phyloP scores from a whole-genome alignment of 2,797 vertebrate species.

The Enteromius thamalakanensis region DNA sequence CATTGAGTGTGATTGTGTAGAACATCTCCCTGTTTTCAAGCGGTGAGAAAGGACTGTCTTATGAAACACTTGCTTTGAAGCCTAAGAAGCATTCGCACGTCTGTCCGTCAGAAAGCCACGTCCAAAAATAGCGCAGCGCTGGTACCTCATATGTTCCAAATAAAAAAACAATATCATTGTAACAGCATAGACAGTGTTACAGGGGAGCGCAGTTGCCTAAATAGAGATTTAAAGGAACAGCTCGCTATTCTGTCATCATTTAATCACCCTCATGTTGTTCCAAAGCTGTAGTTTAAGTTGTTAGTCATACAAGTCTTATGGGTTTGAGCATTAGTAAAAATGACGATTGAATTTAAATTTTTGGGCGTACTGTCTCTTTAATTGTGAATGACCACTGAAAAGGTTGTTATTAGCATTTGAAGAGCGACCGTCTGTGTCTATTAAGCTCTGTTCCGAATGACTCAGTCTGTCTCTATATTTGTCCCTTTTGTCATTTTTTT shows the following conservation, averaged over 20 bases:
- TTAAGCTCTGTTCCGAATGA: conserved; percentile 50
- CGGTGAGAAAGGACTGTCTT: conserved; percentile 10
- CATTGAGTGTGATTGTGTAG: conserved; percentile 21
- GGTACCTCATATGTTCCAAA: conserved; percentile 10
- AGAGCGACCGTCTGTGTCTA: conserved; percentile 29
- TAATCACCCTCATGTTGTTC: not conserved
- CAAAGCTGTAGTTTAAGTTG: not conserved
- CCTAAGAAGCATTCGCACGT: conserved; percentile 22
- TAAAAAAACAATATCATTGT: conserved; percentile 27
- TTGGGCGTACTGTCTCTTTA: conserved; percentile 13
- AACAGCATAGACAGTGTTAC: not conserved
- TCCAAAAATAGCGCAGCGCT: conserved; percentile 16
- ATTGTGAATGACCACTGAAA: conserved; percentile 29
- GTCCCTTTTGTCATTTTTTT: conserved; percentile 2
- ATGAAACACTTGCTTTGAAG: conserved; percentile 37
- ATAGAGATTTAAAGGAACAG: not conserved
- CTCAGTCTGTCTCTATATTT: conserved; percentile 43
- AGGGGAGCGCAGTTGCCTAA: conserved; percentile 3
- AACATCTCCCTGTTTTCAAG: conserved; percentile 32
- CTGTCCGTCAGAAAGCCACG: conserved; percentile 20
- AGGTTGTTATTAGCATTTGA: conserved; percentile 48
- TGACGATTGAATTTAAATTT: not conserved
- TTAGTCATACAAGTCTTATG: not conserved
- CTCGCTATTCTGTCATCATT: not conserved
- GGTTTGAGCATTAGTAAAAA: not conserved